Conservation (phyloP, 2,113 vertebrate genomes). For the Elephantulus edwardii region DNA sequence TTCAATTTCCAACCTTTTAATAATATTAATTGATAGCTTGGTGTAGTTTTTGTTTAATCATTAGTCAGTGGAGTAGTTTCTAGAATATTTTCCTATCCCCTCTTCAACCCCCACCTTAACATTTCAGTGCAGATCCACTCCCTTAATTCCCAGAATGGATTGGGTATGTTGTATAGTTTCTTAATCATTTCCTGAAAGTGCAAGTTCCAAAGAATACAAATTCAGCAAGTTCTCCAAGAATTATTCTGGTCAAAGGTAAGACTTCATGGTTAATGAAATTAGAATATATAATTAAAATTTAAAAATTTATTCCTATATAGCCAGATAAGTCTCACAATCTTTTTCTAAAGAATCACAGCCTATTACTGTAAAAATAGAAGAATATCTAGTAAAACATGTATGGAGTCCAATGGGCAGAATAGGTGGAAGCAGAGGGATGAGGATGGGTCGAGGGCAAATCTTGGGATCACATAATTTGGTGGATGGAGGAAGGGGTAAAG, state of each 20-base stretch:
- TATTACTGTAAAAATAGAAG: no score
- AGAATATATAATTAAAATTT: not conserved
- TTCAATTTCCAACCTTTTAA: constrained; percentile 21
- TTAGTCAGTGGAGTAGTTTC: not conserved
- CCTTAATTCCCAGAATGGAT: not conserved
- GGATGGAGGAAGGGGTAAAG: no score
- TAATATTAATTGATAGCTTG: not conserved
- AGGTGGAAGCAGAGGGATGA: no score
- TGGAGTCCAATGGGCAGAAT: no score
- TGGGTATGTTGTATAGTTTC: not conserved
- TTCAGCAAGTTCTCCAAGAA: not conserved
- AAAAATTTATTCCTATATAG: not conserved
- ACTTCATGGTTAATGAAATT: not conserved
- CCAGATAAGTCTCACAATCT: not conserved
- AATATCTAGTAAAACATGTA: no score
- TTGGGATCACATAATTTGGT: no score
- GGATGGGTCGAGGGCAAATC: no score
- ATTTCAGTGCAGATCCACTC: not conserved
- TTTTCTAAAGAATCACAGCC: not conserved
- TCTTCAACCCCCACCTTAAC: not conserved
- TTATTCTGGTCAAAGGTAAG: not conserved
- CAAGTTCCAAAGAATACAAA: constrained; percentile 27
- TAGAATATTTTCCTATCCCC: not conserved
- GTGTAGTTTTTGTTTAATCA: not conserved
- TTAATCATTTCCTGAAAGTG: not conserved